Percentiles rank a stretch among this genome's conserved stretches.
Evolutionary conservation across 2,113 vertebrate species (phyloP).

Genomic region (Suricata suricatta): DNA sequence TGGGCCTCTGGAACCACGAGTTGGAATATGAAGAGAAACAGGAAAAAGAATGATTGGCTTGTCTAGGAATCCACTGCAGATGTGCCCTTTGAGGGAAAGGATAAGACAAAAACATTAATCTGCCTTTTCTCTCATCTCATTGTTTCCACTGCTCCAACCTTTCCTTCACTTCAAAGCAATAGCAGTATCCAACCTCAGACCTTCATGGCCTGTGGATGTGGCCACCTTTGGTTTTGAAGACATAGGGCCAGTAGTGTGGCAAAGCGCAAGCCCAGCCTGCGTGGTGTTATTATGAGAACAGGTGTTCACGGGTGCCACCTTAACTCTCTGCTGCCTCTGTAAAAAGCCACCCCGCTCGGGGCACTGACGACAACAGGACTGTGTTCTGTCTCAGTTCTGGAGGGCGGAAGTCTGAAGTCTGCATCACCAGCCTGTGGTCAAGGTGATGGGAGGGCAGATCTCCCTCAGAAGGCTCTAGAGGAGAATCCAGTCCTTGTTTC

Average conservation of each 20-base stretch:
- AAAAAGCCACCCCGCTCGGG: accelerated
- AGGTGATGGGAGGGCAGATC: not conserved
- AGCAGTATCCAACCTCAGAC: not conserved
- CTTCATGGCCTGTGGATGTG: not conserved
- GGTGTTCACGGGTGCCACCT: not conserved
- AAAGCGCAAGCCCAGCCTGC: not conserved
- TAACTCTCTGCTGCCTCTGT: not conserved
- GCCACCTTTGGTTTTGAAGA: not conserved
- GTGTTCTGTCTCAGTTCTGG: not conserved
- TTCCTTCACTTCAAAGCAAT: not conserved
- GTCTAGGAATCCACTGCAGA: accelerated
- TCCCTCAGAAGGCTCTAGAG: not conserved
- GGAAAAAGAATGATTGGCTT: not conserved
- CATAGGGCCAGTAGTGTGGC: accelerated
- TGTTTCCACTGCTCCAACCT: not conserved
- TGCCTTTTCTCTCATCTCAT: not conserved
- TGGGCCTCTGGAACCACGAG: no score
- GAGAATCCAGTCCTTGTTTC: not conserved
- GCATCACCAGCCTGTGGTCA: not conserved
- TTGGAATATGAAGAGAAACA: not conserved
- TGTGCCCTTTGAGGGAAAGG: not conserved
- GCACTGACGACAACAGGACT: not conserved
- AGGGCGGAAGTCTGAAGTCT: not conserved
- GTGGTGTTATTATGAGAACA: not conserved
- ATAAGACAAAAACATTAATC: no score